These are phyloP conservation scores for Platycheirus albimanus DNA, from an alignment of 2,888 invertebrate species.

Conservation along the genomic window DNA sequence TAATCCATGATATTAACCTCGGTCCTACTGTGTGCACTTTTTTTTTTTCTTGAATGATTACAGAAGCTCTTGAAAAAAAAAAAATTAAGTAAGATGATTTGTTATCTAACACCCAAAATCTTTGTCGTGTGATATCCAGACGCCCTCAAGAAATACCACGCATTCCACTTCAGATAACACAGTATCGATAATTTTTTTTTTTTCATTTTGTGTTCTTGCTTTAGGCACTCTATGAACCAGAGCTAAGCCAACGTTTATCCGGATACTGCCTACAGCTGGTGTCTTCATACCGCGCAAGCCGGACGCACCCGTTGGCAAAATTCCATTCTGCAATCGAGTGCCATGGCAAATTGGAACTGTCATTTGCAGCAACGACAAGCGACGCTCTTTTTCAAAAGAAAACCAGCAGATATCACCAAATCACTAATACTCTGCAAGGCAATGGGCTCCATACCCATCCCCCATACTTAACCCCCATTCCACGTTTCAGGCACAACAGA, in stretches of 20 bases:
- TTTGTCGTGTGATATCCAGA: too few species aligned
- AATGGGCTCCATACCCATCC: conserved; percentile 1
- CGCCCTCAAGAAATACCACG: too few species aligned
- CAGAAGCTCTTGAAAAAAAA: too few species aligned
- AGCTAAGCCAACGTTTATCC: neutral
- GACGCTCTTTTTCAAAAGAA: neutral
- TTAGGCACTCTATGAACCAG: neutral
- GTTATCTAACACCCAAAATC: too few species aligned
- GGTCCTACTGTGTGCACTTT: too few species aligned
- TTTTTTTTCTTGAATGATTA: too few species aligned
- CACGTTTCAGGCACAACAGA: neutral
- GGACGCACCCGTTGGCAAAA: too few species aligned
- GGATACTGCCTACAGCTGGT: conserved; percentile 33
- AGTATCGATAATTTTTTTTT: too few species aligned
- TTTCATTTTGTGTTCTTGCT: too few species aligned
- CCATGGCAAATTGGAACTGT: conserved; percentile 50
- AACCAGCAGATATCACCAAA: conserved; percentile 11
- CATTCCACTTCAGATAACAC: too few species aligned
- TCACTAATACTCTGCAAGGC: neutral
- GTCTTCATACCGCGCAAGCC: neutral
- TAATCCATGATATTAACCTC: too few species aligned
- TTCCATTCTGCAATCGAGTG: conserved; percentile 21
- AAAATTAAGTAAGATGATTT: too few species aligned
- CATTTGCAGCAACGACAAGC: conserved; percentile 34
- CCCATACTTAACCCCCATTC: neutral